A percentile compares a stretch with the other conserved stretches of the same genome.
phyloP scores from a whole-genome alignment of 1,140 invertebrate species.

The Zaprionus capensis region DNA sequence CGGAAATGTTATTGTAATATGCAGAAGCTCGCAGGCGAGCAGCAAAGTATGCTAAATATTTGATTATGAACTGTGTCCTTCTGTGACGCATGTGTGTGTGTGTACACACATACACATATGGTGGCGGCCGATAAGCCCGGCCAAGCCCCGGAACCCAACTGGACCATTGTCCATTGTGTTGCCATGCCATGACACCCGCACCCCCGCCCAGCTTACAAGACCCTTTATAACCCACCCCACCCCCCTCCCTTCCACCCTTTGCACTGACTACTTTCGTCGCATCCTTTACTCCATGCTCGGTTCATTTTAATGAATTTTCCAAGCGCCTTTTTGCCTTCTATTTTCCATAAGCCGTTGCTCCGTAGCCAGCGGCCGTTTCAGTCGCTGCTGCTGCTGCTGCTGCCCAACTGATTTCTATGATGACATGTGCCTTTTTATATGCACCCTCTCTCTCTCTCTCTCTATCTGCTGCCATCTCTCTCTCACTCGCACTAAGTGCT shows the following conservation, averaged over 20 bases:
- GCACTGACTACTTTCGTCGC: background rate
- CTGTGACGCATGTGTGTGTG: slow-evolving; percentile 28
- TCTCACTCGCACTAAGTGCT: background rate
- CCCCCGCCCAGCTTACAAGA: background rate
- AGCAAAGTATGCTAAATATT: slow-evolving; percentile 82
- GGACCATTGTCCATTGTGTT: slow-evolving; percentile 74
- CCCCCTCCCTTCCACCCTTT: background rate
- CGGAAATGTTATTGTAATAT: slow-evolving; percentile 83
- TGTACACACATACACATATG: slow-evolving; percentile 64
- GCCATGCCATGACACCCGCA: slow-evolving; percentile 30
- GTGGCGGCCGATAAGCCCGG: slow-evolving; percentile 62
- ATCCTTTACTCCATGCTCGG: slow-evolving; percentile 34
- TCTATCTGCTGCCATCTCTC: background rate
- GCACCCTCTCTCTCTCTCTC: slow-evolving; percentile 4
- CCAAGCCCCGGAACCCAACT: slow-evolving; percentile 52
- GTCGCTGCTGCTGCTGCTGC: slow-evolving; percentile 1
- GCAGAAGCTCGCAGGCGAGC: slow-evolving; percentile 43
- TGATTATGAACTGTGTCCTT: slow-evolving; percentile 66
- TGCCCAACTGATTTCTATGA: slow-evolving; percentile 75
- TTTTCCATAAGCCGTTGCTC: slow-evolving; percentile 66
- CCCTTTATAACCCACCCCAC: too few relatives aligned
- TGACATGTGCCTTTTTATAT: slow-evolving; percentile 79
- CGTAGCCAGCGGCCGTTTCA: slow-evolving; percentile 56
- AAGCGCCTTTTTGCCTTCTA: slow-evolving; percentile 45
- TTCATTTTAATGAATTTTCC: slow-evolving; percentile 81